Evolutionary conservation across 2,888 invertebrate species (phyloP).

Genomic region (Hemaris fuciformis): DNA sequence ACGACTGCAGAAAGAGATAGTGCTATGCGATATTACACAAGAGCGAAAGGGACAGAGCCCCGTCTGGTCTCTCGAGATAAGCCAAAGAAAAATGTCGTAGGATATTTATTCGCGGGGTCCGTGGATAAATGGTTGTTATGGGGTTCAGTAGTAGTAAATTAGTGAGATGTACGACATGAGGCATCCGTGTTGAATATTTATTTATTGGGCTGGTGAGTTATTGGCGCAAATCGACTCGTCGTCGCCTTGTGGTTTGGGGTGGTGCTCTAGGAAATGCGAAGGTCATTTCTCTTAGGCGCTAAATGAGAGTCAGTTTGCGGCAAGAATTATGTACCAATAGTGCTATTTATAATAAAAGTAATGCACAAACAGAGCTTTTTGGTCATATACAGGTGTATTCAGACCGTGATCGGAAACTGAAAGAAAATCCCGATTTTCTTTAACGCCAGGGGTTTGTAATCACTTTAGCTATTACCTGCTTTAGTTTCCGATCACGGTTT

Average conservation of each 20-base stretch:
- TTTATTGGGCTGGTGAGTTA: conserved; percentile 65
- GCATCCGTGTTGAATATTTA: conserved; percentile 73
- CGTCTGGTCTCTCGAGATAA: conserved; percentile 74
- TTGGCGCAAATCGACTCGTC: conserved; percentile 21
- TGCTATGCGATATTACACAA: conserved; percentile 20
- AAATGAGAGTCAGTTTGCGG: neutral
- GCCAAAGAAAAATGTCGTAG: conserved; percentile 76
- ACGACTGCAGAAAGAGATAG: conserved; percentile 24
- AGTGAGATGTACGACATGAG: conserved; percentile 71
- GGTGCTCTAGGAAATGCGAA: neutral
- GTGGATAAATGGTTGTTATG: conserved; percentile 75
- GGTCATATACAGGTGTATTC: too few relatives aligned
- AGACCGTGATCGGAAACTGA: too few relatives aligned
- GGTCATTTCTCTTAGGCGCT: neutral
- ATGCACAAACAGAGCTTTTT: too few relatives aligned
- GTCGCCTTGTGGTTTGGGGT: conserved; percentile 14
- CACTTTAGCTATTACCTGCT: too few relatives aligned
- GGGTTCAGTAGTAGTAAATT: conserved; percentile 75
- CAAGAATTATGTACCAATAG: too few relatives aligned
- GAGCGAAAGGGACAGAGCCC: conserved; percentile 40
- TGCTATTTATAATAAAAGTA: too few relatives aligned
- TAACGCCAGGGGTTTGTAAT: too few relatives aligned
- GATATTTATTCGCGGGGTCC: conserved; percentile 71
- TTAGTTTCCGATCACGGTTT: too few relatives aligned
- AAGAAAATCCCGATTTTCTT: too few relatives aligned